Evolutionary conservation across 2,888 invertebrate species (phyloP).

Genomic region (Electrophaes corylata): DNA sequence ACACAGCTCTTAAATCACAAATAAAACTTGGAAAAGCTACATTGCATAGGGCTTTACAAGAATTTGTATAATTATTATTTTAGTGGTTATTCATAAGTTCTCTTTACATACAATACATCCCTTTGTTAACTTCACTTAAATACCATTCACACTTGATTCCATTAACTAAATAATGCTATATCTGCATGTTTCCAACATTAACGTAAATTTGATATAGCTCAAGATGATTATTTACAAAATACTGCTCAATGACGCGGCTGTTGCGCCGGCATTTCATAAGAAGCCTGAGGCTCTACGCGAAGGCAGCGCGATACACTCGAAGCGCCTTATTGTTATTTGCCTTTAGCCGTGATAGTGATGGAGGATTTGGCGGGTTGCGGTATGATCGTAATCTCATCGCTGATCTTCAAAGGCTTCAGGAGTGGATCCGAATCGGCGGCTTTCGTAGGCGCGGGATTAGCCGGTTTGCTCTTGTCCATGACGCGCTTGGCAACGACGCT

Average conservation of each 20-base stretch:
- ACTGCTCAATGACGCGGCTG: constrained; percentile 68
- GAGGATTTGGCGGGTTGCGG: constrained; percentile 90
- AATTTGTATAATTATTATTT: constrained; percentile 42
- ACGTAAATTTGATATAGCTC: constrained; percentile 64
- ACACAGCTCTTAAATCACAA: constrained; percentile 59
- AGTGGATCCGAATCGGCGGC: constrained; percentile 83
- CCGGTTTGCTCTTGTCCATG: constrained; percentile 87
- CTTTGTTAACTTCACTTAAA: constrained; percentile 44
- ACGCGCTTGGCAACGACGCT: constrained; percentile 95
- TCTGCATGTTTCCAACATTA: constrained; percentile 60
- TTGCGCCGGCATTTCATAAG: constrained; percentile 48
- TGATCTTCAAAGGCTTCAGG: constrained; percentile 93
- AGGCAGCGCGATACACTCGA: constrained; percentile 41
- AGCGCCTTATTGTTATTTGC: constrained; percentile 71
- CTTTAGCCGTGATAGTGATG: constrained; percentile 76
- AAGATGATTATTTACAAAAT: constrained; percentile 75
- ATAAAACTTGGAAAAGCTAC: constrained; percentile 51
- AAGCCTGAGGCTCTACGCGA: constrained; percentile 45
- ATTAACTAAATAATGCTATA: constrained; percentile 64
- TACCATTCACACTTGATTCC: constrained; percentile 64
- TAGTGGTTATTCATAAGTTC: constrained; percentile 26
- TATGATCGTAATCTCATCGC: constrained; percentile 96
- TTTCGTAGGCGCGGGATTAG: constrained; percentile 59
- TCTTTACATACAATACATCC: constrained; percentile 47
- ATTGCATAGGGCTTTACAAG: constrained; percentile 29